A percentile compares a stretch with the other conserved stretches of the same genome.
These are phyloP conservation scores for Lobophora halterata DNA, from an alignment of 2,888 invertebrate genomes.

Conservation along the genomic window DNA sequence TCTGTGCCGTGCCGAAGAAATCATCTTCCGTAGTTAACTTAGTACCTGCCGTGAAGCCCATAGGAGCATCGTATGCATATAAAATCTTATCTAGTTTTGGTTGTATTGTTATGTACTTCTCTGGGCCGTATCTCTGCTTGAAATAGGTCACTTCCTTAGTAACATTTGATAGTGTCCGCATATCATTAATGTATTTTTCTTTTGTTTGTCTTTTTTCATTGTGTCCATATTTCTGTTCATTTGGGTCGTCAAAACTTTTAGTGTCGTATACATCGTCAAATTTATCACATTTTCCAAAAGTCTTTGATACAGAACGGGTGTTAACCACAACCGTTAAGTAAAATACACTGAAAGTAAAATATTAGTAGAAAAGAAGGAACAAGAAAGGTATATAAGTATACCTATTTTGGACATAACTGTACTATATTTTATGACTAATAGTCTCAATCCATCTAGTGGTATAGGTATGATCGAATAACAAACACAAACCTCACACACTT, in stretches of 20 bases:
- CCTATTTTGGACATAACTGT: too few relatives aligned
- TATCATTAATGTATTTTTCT: neutral
- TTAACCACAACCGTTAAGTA: constrained; percentile 7
- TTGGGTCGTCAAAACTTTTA: neutral
- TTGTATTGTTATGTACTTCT: constrained; percentile 1
- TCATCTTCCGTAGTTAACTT: constrained; percentile 8
- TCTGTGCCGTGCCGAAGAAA: constrained; percentile 41
- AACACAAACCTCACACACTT: too few relatives aligned
- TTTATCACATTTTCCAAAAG: constrained; percentile 1
- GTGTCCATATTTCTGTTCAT: neutral
- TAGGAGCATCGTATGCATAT: constrained; percentile 7
- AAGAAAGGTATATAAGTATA: too few relatives aligned
- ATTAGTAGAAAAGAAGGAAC: too few relatives aligned
- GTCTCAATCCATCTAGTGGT: too few relatives aligned
- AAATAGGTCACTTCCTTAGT: constrained; percentile 7
- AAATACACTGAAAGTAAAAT: constrained; percentile 15
- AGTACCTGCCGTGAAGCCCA: neutral
- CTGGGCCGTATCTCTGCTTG: constrained; percentile 1
- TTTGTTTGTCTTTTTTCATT: constrained; percentile 1
- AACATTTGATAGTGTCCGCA: constrained; percentile 9
- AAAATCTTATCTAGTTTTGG: constrained; percentile 8
- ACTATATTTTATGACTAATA: too few relatives aligned
- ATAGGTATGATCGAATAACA: too few relatives aligned
- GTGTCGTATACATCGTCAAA: constrained; percentile 2
- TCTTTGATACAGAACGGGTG: constrained; percentile 2